phyloP scores from a whole-genome alignment of 1,140 invertebrate genomes.

The Orchesella cincta region DNA sequence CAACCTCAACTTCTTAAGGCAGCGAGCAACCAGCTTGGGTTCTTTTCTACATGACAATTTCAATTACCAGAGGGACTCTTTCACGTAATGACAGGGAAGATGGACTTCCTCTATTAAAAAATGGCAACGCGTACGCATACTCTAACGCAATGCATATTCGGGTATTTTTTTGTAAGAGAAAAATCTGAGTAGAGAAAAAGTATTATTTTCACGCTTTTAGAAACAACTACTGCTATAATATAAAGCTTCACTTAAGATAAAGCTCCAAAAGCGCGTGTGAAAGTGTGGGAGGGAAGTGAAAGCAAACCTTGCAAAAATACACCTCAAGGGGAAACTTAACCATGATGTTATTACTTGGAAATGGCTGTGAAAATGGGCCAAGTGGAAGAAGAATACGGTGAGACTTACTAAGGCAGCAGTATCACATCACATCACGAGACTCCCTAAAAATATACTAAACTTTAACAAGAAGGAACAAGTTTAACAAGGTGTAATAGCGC shows the following conservation, averaged over 20 bases:
- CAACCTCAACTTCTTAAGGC: too few relatives aligned
- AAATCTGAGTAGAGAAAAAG: too few relatives aligned
- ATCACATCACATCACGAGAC: not conserved
- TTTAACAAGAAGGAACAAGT: not conserved
- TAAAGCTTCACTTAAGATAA: too few relatives aligned
- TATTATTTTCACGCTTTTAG: too few relatives aligned
- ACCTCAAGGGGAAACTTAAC: conserved; percentile 44
- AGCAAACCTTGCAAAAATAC: conserved; percentile 36
- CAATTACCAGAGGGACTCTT: not conserved
- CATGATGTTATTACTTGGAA: conserved; percentile 46
- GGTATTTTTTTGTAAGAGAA: too few relatives aligned
- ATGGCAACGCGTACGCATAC: too few relatives aligned
- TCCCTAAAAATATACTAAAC: not conserved
- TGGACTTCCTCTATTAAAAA: not conserved
- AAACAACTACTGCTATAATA: too few relatives aligned
- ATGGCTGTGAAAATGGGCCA: conserved; percentile 47
- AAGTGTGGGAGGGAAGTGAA: too few relatives aligned
- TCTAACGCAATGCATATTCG: too few relatives aligned
- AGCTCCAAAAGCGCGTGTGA: too few relatives aligned
- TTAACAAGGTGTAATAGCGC: not conserved
- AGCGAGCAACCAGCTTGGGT: too few relatives aligned
- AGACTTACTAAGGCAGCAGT: not conserved
- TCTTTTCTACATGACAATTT: not conserved
- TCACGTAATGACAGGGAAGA: not conserved
- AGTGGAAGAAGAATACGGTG: conserved; percentile 28